phyloP scores from a whole-genome alignment of 2,888 invertebrate genomes.

The Chymomyza fuscimana region DNA sequence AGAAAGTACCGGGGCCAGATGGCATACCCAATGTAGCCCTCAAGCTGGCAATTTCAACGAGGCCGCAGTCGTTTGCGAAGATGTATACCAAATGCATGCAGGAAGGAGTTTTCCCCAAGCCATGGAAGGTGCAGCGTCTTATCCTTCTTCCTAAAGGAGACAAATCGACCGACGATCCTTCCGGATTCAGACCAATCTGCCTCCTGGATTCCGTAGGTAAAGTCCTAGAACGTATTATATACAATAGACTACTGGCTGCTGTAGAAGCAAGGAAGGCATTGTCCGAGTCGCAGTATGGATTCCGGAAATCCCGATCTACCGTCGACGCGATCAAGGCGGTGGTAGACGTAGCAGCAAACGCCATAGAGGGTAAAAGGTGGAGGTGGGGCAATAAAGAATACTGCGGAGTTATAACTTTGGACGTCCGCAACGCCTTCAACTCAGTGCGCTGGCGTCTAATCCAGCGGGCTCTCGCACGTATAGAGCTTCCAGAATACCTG shows the following conservation, averaged over 20 bases:
- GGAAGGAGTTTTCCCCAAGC: not conserved
- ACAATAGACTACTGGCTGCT: not conserved
- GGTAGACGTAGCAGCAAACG: no score
- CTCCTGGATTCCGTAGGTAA: not conserved
- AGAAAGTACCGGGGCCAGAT: not conserved
- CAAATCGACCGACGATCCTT: not conserved
- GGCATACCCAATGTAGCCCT: not conserved
- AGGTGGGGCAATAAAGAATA: no score
- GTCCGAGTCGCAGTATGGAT: no score
- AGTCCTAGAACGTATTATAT: not conserved
- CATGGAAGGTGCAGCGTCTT: not conserved
- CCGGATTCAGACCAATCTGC: no score
- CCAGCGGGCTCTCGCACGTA: not conserved
- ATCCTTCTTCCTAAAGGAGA: not conserved
- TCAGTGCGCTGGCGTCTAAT: constrained; percentile 6
- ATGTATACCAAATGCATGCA: not conserved
- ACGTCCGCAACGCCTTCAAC: no score
- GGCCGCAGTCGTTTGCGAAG: not conserved
- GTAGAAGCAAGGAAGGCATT: no score
- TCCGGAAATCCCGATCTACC: not conserved
- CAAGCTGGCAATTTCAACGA: not conserved
- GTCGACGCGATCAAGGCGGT: not conserved
- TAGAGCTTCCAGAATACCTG: constrained; percentile 8
- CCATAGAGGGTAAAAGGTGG: no score
- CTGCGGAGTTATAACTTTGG: no score